These are phyloP conservation scores for Gila robusta DNA, from an alignment of 2,797 vertebrate genomes.

Conservation along the genomic window DNA sequence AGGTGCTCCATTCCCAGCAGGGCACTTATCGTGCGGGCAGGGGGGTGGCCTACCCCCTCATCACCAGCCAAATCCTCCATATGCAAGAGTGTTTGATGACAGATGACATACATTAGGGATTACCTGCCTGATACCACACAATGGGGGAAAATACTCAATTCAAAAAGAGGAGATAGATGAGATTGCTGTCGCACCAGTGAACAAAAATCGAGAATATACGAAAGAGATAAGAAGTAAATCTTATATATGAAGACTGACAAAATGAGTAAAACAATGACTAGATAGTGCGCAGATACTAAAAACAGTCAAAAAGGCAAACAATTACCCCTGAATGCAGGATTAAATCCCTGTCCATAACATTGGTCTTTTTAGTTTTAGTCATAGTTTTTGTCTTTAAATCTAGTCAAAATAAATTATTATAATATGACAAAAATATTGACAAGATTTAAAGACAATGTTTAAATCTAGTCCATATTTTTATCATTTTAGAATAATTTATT, in stretches of 20 bases:
- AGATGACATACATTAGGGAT: constrained; percentile 46
- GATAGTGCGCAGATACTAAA: neutral
- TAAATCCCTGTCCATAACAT: neutral
- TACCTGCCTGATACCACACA: constrained; percentile 21
- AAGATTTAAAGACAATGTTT: no score
- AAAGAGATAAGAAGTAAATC: neutral
- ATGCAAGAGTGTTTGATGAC: constrained; percentile 34
- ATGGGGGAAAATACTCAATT: neutral
- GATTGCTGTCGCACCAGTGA: neutral
- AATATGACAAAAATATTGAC: no score
- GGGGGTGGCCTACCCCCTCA: constrained; percentile 33
- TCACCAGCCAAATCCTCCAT: constrained; percentile 41
- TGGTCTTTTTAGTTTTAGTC: neutral
- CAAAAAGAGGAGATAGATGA: neutral
- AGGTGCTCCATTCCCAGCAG: constrained; percentile 44
- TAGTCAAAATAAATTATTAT: no score
- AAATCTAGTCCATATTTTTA: neutral
- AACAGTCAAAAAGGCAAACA: neutral
- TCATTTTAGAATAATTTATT: neutral
- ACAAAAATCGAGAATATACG: neutral
- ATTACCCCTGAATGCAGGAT: neutral
- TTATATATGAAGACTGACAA: neutral
- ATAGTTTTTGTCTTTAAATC: no score
- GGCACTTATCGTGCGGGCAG: constrained; percentile 32
- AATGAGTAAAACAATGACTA: neutral